These are phyloP conservation scores for Hesperia comma DNA, from an alignment of 2,888 invertebrate genomes.

Conservation along the genomic window DNA sequence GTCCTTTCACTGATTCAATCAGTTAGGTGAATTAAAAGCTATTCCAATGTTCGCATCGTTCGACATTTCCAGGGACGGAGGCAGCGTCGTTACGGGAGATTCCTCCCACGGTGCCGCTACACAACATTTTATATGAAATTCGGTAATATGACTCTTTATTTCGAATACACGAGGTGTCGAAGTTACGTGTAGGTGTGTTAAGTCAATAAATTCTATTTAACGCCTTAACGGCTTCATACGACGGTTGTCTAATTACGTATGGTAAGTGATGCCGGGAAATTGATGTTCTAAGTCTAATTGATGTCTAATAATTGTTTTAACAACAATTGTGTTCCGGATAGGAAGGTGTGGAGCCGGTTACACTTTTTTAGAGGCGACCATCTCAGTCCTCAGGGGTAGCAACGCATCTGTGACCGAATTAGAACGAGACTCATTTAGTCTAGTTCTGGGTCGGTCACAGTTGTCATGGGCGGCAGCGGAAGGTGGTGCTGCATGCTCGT, in stretches of 20 bases:
- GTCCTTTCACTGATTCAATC: not conserved
- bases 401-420: no score
- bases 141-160: conserved; percentile 29
- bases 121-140: conserved; percentile 32
- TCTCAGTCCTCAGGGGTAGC: no score
- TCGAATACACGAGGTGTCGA: conserved; percentile 21
- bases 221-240: conserved; percentile 1
- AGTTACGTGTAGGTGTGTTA: not conserved
- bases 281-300: no score
- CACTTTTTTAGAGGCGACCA: no score
- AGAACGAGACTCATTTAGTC: no score
- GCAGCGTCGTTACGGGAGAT: not conserved
- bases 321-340: no score
- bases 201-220: conserved; percentile 8
- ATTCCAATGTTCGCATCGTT: not conserved
- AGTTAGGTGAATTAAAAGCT: not conserved
- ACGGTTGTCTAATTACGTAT: conserved; percentile 2
- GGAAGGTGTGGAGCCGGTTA: no score
- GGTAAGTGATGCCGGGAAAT: conserved; percentile 4
- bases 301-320: no score
- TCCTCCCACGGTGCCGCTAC: conserved; percentile 4
- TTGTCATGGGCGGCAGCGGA: no score
- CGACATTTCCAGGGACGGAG: not conserved
- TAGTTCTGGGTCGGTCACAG: no score
- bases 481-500: no score